Evolutionary conservation across 2,888 invertebrate genomes (phyloP), one percentile per base, ranked within the genome.

Genomic region (Agrilus cyanescens): DNA sequence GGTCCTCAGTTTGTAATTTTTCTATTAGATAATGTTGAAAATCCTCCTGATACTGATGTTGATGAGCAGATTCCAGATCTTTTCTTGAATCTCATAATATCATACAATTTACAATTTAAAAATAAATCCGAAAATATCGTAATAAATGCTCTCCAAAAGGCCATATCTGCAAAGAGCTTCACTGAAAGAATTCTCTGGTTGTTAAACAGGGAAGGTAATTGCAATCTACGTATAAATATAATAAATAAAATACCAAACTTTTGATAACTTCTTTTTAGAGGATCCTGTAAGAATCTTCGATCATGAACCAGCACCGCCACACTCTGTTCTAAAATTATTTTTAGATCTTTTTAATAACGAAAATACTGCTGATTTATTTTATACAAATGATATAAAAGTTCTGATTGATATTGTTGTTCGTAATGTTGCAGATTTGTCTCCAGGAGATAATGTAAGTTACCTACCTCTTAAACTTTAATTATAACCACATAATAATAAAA

Each of bases 301-400:
- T 55, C 87, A 90, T 62, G 78, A 82, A 56, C 80, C 83, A 2
- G 76, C 78, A 46, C 84, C 85, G 1, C 76, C 82, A 40, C 87
- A 94, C 69, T 85, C 94, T 0, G 82, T 94, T 7, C 70, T 93
- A 37, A 94, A 95, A 68, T 74, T 96, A 53, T 82, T 89, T 53
- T 80, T 80, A 35, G 94, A 96, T 65, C 68, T 95, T 51, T 93
- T 93, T 65, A 80, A 80, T 48, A 76, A 77, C 52, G 75, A 78
- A 50, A 74, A 77, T 50, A 90, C 93, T 1, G 86, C 94, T 0
- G 77, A 80, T 51, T 75, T 94, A 49, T 89, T 95, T 68, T 96
- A 96, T 66, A 90, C 93, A 1, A 96, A 95, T 60, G 96, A 96
- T 62, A 82, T 87, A 33, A 89, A 87, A 67, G 95, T 95, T 34